These are phyloP conservation scores for Tortrix viridana DNA, from an alignment of 2,888 invertebrate genomes.

Conservation along the genomic window DNA sequence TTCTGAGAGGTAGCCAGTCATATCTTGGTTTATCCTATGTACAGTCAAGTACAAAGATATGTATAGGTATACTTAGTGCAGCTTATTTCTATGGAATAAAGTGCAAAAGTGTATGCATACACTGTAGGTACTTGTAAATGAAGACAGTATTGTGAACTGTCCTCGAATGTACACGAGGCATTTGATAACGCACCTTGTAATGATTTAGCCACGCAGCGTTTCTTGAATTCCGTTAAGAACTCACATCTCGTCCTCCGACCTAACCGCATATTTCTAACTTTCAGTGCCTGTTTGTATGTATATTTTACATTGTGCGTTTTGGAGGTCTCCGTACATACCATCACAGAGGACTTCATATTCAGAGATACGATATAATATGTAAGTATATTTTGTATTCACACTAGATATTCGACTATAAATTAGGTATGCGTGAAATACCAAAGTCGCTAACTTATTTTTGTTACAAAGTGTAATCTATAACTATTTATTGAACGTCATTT, in stretches of 20 bases:
- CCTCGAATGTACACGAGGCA: conserved; percentile 63
- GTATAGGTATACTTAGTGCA: too few species aligned
- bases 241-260: conserved; percentile 50
- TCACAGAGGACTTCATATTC: conserved; percentile 60
- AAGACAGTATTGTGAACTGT: conserved; percentile 42
- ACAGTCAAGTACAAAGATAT: too few species aligned
- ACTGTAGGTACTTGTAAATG: conserved; percentile 36
- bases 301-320: conserved; percentile 53
- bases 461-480: conserved; percentile 53
- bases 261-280: conserved; percentile 60
- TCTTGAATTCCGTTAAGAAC: conserved; percentile 44
- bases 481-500: conserved; percentile 45
- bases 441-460: conserved; percentile 72
- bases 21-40: too few species aligned
- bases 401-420: conserved; percentile 64
- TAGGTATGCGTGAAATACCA: conserved; percentile 63
- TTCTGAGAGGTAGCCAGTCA: too few species aligned
- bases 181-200: conserved; percentile 64
- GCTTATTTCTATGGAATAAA: background rate
- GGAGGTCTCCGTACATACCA: conserved; percentile 47
- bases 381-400: conserved; percentile 70
- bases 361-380: conserved; percentile 76
- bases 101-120: conserved; percentile 22
- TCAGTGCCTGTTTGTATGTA: conserved; percentile 77
- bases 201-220: conserved; percentile 62